Base-by-base conservation (phyloP, 2,113 vertebrate genomes). In the Phalacrocorax carbo region DNA sequence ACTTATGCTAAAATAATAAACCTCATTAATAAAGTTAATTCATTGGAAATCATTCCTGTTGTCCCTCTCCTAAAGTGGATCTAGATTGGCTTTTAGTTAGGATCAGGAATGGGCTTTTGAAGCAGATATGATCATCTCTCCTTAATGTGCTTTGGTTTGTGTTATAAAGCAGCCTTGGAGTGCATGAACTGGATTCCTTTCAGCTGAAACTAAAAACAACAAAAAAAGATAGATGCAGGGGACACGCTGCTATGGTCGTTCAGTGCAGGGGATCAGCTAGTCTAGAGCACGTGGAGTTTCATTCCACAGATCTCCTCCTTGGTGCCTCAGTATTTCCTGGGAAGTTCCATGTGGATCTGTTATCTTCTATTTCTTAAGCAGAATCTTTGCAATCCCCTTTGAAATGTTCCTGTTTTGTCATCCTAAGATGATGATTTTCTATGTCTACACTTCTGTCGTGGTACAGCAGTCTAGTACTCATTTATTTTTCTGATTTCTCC, bases 401-500 rank as follows among this genome's bases (percentile, higher is more conserved):
- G 61, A 87, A 65, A 69, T 84, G 22, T 60, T 69, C 65, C 89
- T 75, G 20, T 30, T 89, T 49, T 11, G 3, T 87, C 62, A n/a
- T 54, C 84, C 25, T 64, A 18, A 55, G 57, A n/a, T 38, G 60
- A 51, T 64, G 2, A 57, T 82, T 93, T 68, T 85, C n/a, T 34
- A 6, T 90, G 70, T 91, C 55, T 91, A 1, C 30, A 68, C 73
- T 93, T 84, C 70, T 40, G 34, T 61, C 57, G 15, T 34, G 57
- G 66, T 73, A 79, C n/a, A 89, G 66, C 78, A 71, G 70, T 89
- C 78, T 93, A 93, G 91, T 95, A 94, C 96, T 97, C 65, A 96
- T 93, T 84, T 85, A 76, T 94, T 88, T 97, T 92, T 97, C 95
- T 95, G 52, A 82, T 93, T 97, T 97, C 73, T 96, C 94, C 94